Evolutionary conservation across 2,113 vertebrate genomes (phyloP).

Genomic region (Clinocottus analis): DNA sequence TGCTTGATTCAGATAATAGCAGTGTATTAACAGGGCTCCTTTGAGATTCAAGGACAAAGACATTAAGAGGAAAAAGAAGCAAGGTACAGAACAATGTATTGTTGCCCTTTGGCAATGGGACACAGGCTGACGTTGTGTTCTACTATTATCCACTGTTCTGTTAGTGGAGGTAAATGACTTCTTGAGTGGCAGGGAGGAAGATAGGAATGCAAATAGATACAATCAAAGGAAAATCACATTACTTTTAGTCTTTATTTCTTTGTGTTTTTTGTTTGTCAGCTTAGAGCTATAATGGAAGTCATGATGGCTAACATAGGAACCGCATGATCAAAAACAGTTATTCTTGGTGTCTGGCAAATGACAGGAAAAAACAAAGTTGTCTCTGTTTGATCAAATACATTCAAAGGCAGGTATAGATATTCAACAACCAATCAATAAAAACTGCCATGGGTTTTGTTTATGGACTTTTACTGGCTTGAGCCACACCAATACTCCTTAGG

Average conservation of each 20-base stretch:
- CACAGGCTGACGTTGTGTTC: constrained; percentile 38
- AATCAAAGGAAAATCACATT: constrained; percentile 72
- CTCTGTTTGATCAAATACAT: constrained; percentile 58
- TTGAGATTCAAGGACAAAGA: constrained; percentile 76
- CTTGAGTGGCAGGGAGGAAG: constrained; percentile 57
- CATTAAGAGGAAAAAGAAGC: constrained; percentile 66
- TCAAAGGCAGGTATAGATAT: constrained; percentile 33
- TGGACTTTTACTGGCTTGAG: constrained; percentile 12
- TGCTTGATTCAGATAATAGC: constrained; percentile 74
- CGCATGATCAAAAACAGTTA: constrained; percentile 66
- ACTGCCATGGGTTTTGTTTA: constrained; percentile 36
- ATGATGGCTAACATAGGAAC: constrained; percentile 37
- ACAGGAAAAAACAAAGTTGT: constrained; percentile 65
- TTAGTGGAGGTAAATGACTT: constrained; percentile 52
- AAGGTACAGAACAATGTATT: constrained; percentile 26
- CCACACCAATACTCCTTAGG: constrained; percentile 10
- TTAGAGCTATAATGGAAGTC: constrained; percentile 44
- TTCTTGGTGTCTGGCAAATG: constrained; percentile 64
- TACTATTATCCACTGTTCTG: constrained; percentile 52
- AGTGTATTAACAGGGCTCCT: constrained; percentile 73
- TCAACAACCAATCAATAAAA: constrained; percentile 48
- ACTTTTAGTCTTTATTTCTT: constrained; percentile 53
- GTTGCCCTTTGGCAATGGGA: constrained; percentile 47
- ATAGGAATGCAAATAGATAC: constrained; percentile 67
- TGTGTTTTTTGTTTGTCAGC: constrained; percentile 4